Evolutionary conservation across 1,140 invertebrate genomes (phyloP), one percentile per base, ranked within the genome.

Genomic region (Cylas formicarius): DNA sequence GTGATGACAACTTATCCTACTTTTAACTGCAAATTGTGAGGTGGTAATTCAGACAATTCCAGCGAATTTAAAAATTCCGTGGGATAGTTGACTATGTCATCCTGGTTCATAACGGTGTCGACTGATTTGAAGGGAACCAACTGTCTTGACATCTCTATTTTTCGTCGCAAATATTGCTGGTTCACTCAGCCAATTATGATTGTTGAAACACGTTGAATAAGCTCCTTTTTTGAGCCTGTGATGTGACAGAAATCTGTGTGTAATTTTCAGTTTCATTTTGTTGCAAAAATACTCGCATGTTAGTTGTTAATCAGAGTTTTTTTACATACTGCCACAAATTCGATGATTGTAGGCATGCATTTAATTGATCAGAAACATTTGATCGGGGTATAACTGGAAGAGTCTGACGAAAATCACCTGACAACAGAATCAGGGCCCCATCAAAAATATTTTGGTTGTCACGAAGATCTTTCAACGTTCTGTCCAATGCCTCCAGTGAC

Each of bases 321-420:
- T 61, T 42, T 46, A 66, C 57, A 50, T 57, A 45, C 47, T 42
- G 45, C n/a, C 66, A 69, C 39, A 71, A 53, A 44, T 8, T 11
- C 17, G 67, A 70, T 52, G 52, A 52, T 60, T 70, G 72, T 20
- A 71, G 55, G 51, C 61, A 71, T 38, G 64, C 62, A 40, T 68
- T 65, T 0, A 71, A 44, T 50, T 66, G 58, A 58, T 70, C 63
- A 36, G 63, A 62, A 20, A 53, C 53, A 54, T 68, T 72, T 57
- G 58, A 49, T 19, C 52, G 48, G 24, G 54, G 55, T 37, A 63
- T 61, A 16, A 70, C 56, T 33, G 63, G 57, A 27, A 66, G 48
- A 41, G 32, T 47, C 32, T 51, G 44, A 19, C 55, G 35, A 33
- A 59, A 57, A 47, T 59, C 44, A 14, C 47, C 44, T 22, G 44